These are phyloP conservation scores for Bombus picipes DNA, from an alignment of 1,140 invertebrate species.

Conservation along the genomic window DNA sequence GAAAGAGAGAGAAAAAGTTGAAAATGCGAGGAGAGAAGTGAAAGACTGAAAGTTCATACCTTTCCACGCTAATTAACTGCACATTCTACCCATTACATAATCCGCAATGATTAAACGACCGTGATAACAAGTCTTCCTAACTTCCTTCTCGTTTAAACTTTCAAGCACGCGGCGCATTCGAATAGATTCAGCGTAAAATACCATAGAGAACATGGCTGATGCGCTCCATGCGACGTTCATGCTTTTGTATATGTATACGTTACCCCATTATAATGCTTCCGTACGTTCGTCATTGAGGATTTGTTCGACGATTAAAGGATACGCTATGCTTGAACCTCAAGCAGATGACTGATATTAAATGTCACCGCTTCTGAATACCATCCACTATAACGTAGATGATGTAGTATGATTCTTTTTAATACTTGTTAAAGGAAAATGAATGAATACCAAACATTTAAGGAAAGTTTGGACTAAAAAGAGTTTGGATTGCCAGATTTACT, in stretches of 20 bases:
- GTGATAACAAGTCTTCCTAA: slow-evolving; percentile 51
- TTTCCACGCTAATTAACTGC: slow-evolving; percentile 43
- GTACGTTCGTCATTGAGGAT: not conserved
- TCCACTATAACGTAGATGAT: not conserved
- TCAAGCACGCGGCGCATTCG: slow-evolving; percentile 37
- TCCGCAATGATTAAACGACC: slow-evolving; percentile 42
- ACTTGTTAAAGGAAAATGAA: too few relatives aligned
- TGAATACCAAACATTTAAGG: too few relatives aligned
- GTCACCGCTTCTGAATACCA: too few relatives aligned
- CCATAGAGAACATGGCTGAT: not conserved
- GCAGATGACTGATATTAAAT: not conserved
- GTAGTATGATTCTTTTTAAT: too few relatives aligned
- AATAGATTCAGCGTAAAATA: slow-evolving; percentile 43
- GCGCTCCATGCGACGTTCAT: not conserved
- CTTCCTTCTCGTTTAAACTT: slow-evolving; percentile 46
- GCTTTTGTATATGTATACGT: not conserved
- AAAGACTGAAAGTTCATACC: slow-evolving; percentile 22
- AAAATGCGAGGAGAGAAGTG: slow-evolving; percentile 25
- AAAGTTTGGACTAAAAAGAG: too few relatives aligned
- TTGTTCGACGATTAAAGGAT: slow-evolving; percentile 18
- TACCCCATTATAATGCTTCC: slow-evolving; percentile 3
- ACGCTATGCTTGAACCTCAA: not conserved
- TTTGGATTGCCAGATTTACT: too few relatives aligned
- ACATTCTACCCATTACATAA: slow-evolving; percentile 44
- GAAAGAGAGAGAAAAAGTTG: not conserved